Percentiles rank a stretch among this genome's conserved stretches.
Conservation (phyloP, 2,797 vertebrate species). For the Hoplostethus mediterraneus region DNA sequence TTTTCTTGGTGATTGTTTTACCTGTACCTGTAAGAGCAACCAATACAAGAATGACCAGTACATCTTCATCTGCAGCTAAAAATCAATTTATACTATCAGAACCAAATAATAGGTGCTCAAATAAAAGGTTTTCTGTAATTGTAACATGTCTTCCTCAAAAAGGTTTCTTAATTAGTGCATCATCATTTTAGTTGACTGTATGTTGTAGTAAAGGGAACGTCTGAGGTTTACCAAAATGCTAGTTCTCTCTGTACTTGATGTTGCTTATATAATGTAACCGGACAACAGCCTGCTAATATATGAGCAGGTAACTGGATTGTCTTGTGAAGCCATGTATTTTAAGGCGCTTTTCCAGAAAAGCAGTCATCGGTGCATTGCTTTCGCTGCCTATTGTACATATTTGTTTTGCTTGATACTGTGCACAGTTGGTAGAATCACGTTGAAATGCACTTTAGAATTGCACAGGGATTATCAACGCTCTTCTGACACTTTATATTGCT, state of each 20-base stretch:
- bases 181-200: constrained; percentile 40
- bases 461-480: constrained; percentile 33
- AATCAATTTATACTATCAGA: constrained; percentile 11
- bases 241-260: constrained; percentile 33
- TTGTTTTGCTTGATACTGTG: constrained; percentile 23
- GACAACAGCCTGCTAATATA: constrained; percentile 12
- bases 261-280: constrained; percentile 4
- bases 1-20: constrained; percentile 15
- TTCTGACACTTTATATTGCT: constrained; percentile 49
- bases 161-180: constrained; percentile 38
- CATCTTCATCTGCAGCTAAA: constrained; percentile 10
- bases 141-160: constrained; percentile 25
- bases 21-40: constrained; percentile 27
- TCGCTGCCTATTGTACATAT: constrained; percentile 24
- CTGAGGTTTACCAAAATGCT: constrained; percentile 35
- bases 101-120: constrained; percentile 45
- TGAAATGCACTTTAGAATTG: constrained; percentile 73
- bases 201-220: constrained; percentile 40
- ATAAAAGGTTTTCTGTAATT: constrained; percentile 25
- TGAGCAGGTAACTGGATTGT: constrained; percentile 6
- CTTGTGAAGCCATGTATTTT: constrained; percentile 16
- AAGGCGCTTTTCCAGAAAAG: constrained; percentile 37
- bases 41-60: neutral
- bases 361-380: constrained; percentile 21
- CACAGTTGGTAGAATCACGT: constrained; percentile 31